Evolutionary conservation across 2,797 vertebrate genomes (phyloP).

Genomic region (Brachyalestes nurse): DNA sequence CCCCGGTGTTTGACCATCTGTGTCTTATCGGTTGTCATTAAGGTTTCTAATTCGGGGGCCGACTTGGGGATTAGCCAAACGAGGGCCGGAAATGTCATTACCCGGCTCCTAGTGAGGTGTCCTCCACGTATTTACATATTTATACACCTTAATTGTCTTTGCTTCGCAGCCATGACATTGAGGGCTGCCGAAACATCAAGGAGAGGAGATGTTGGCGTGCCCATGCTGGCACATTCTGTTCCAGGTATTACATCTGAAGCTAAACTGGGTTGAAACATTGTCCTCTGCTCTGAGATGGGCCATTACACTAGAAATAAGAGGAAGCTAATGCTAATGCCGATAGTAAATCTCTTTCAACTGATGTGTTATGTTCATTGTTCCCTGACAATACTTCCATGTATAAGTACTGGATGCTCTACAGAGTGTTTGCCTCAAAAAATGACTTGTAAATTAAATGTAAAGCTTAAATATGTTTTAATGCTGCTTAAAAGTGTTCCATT

Average conservation of each 20-base stretch:
- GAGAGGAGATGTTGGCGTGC: constrained; percentile 23
- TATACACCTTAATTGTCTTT: constrained; percentile 84
- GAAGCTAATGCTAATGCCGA: constrained; percentile 13
- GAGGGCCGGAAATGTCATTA: constrained; percentile 82
- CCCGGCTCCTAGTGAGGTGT: constrained; percentile 73
- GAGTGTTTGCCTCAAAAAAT: constrained; percentile 1
- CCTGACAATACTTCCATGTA: constrained; percentile 13
- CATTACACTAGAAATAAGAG: constrained; percentile 39
- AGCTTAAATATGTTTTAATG: neutral
- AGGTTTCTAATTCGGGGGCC: constrained; percentile 82
- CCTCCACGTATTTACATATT: constrained; percentile 83
- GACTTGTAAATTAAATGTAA: neutral
- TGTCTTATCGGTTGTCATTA: constrained; percentile 83
- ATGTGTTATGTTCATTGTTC: constrained; percentile 18
- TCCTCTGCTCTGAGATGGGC: constrained; percentile 11
- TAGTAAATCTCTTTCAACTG: constrained; percentile 36
- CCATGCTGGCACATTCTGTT: constrained; percentile 25
- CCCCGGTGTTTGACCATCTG: constrained; percentile 84
- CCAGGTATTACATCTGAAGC: constrained; percentile 38
- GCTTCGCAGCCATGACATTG: constrained; percentile 78
- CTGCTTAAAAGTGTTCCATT: too few relatives aligned
- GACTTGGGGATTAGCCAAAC: constrained; percentile 82
- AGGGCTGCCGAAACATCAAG: constrained; percentile 59
- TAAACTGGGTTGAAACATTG: constrained; percentile 34
- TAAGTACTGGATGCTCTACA: neutral